These are phyloP conservation scores for Vulpes vulpes DNA, from an alignment of 2,113 vertebrate species.

Conservation along the genomic window DNA sequence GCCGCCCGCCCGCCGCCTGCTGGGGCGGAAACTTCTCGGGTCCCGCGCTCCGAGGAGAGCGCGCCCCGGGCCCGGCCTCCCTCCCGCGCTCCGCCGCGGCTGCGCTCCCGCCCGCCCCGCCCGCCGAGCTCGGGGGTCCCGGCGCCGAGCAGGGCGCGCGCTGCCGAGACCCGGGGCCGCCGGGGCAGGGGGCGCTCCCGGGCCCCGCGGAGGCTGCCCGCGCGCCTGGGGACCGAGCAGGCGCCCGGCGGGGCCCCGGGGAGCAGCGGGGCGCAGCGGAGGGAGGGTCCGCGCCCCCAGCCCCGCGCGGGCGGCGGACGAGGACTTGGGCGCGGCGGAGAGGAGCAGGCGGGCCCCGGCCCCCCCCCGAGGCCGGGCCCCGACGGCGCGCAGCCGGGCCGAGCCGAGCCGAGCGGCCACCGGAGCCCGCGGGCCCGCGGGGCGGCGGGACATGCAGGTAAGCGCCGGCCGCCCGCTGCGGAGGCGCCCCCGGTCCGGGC, in stretches of 20 bases:
- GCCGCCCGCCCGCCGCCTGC: slow-evolving; percentile 37
- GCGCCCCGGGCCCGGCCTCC: background rate
- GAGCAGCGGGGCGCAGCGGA: too few species aligned
- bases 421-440: background rate
- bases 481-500: background rate
- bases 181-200: background rate
- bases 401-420: slow-evolving; percentile 5
- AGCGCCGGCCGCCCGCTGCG: slow-evolving; percentile 19
- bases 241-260: background rate
- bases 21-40: slow-evolving; percentile 41
- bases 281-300: background rate
- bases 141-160: background rate
- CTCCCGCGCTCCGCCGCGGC: background rate
- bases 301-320: background rate
- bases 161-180: background rate
- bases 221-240: background rate
- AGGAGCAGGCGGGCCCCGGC: background rate
- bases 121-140: slow-evolving; percentile 14
- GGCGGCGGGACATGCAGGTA: slow-evolving; percentile 71
- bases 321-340: background rate
- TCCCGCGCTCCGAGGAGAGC: background rate
- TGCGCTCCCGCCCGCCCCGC: background rate
- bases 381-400: slow-evolving; percentile 26
- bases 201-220: background rate
- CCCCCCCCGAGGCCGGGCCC: background rate